These are phyloP conservation scores for Epistrophe eligans DNA, from an alignment of 2,888 invertebrate species.

Conservation along the genomic window DNA sequence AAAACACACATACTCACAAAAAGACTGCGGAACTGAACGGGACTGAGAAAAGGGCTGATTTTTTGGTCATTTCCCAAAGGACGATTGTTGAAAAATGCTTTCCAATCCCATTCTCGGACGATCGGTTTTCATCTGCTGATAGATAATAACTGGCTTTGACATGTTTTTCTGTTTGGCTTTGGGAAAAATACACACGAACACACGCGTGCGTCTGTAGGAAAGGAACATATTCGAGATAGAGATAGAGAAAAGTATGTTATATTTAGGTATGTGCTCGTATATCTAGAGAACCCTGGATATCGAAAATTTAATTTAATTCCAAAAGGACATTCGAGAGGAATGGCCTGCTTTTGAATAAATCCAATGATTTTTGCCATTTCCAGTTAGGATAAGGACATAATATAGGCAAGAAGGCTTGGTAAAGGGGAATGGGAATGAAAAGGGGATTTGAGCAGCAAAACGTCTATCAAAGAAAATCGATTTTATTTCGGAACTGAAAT, in stretches of 20 bases:
- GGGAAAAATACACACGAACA: neutral
- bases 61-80: conserved; percentile 53
- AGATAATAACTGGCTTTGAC: conserved; percentile 65
- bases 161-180: conserved; percentile 26
- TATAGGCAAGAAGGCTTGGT: neutral
- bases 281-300: conserved; percentile 12
- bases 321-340: conserved; percentile 47
- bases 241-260: neutral
- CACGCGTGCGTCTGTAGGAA: neutral
- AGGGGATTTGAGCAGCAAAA: neutral
- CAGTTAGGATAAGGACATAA: neutral
- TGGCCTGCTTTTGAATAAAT: conserved; percentile 52
- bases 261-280: neutral
- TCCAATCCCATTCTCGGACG: conserved; percentile 40
- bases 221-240: neutral
- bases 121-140: conserved; percentile 51
- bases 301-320: conserved; percentile 67
- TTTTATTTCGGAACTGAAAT: conserved; percentile 23
- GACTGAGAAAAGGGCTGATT: conserved; percentile 36
- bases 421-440: neutral
- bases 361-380: conserved; percentile 44
- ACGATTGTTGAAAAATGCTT: conserved; percentile 53
- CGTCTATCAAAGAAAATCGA: conserved; percentile 39
- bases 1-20: neutral
- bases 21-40: too few relatives aligned